Conservation (phyloP, 2,888 invertebrate genomes). For the Callimorpha dominula region DNA sequence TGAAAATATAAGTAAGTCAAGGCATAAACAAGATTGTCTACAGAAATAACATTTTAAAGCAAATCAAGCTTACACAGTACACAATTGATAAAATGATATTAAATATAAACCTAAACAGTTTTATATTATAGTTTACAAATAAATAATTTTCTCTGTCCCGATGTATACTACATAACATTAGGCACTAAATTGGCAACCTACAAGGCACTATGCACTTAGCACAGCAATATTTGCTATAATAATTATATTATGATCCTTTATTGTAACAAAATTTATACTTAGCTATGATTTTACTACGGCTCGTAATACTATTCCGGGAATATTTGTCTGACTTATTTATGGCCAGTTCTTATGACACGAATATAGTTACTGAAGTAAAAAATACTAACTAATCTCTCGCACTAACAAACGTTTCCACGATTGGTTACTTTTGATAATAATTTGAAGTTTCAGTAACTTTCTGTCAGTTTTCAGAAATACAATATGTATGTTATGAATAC, state of each 20-base stretch:
- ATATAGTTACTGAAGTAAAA: neutral
- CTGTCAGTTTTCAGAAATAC: neutral
- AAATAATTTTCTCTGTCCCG: slow-evolving; percentile 63
- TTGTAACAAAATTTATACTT: slow-evolving; percentile 63
- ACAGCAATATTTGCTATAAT: slow-evolving; percentile 82
- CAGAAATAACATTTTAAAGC: slow-evolving; percentile 22
- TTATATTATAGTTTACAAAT: slow-evolving; percentile 51
- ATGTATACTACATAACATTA: slow-evolving; percentile 75
- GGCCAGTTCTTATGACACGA: neutral
- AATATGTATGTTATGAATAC: neutral
- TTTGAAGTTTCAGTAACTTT: neutral
- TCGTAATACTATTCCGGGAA: slow-evolving; percentile 49
- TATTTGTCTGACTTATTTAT: slow-evolving; percentile 20
- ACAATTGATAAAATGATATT: slow-evolving; percentile 27
- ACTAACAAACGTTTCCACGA: neutral
- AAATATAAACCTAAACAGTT: slow-evolving; percentile 28
- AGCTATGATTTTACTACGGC: slow-evolving; percentile 54
- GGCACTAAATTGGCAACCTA: slow-evolving; percentile 88
- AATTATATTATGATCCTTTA: slow-evolving; percentile 62
- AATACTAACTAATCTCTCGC: neutral
- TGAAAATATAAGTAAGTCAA: slow-evolving; percentile 21
- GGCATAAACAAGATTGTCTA: slow-evolving; percentile 24
- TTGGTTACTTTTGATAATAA: neutral
- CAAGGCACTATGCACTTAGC: slow-evolving; percentile 87
- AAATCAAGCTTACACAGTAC: slow-evolving; percentile 35